Conservation (phyloP, 2,113 vertebrate species). For the Dolichallabes microphthalmus region DNA sequence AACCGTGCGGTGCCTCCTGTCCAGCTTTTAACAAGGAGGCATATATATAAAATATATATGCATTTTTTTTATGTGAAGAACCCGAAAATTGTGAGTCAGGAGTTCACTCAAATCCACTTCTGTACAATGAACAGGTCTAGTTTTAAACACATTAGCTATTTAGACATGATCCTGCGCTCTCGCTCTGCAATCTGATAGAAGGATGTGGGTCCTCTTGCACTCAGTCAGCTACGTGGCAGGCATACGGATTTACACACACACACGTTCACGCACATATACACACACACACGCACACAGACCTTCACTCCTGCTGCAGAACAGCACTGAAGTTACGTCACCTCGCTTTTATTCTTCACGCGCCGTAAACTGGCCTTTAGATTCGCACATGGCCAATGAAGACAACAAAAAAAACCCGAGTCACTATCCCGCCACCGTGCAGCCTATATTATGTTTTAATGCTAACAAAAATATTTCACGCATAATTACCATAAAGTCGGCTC, state of each 20-base stretch:
- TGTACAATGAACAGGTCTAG: background rate
- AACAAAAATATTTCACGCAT: conserved; percentile 14
- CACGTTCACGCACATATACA: conserved; percentile 31
- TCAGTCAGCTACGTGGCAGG: conserved; percentile 54
- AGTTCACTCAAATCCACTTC: background rate
- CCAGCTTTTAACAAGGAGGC: background rate
- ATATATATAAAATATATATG: too few relatives aligned
- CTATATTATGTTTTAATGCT: background rate
- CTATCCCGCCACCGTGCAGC: background rate
- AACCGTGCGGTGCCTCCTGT: background rate
- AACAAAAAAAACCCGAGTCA: background rate
- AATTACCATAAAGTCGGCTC: conserved; percentile 12
- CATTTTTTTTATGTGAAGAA: background rate
- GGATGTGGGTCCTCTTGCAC: conserved; percentile 53
- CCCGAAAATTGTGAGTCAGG: background rate
- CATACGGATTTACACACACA: conserved; percentile 55
- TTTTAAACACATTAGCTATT: conserved; percentile 34
- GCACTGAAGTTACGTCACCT: conserved; percentile 51
- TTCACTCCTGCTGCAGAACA: conserved; percentile 44
- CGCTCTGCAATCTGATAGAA: conserved; percentile 49
- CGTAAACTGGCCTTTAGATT: conserved; percentile 8
- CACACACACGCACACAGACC: conserved; percentile 45
- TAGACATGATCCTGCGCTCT: conserved; percentile 36
- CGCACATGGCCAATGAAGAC: background rate
- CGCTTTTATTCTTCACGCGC: conserved; percentile 35